Evolutionary conservation across 2,113 vertebrate species (phyloP).

Genomic region (Poeciliopsis occidentalis): DNA sequence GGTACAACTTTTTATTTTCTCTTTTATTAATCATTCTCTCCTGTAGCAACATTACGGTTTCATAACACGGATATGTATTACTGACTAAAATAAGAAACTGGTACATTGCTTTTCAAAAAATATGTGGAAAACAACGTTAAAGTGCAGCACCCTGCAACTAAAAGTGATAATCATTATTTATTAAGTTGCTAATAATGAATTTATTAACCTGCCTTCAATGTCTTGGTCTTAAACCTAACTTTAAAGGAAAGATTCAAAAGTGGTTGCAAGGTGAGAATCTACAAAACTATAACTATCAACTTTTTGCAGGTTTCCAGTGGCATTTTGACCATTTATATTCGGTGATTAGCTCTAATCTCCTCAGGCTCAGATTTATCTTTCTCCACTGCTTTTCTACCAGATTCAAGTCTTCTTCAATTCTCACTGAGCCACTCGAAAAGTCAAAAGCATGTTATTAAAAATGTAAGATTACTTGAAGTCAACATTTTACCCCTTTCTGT

Average conservation of each 20-base stretch:
- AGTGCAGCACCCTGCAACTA: neutral
- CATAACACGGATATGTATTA: constrained; percentile 3
- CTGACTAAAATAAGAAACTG: neutral
- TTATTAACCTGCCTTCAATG: neutral
- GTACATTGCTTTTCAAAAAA: neutral
- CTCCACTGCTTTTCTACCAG: neutral
- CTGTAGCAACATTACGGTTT: neutral
- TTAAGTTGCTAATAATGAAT: neutral
- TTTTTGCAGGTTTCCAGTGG: neutral
- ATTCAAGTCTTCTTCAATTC: neutral
- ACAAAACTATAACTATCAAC: neutral
- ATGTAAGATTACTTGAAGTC: neutral
- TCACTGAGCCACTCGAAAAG: neutral
- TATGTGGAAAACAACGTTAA: neutral
- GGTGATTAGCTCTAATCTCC: neutral
- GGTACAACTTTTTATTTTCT: constrained; percentile 15
- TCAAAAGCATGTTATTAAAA: neutral
- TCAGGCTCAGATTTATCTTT: neutral
- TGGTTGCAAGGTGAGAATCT: neutral
- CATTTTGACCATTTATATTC: neutral
- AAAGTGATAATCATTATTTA: neutral
- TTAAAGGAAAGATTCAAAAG: neutral
- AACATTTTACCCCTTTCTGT: neutral
- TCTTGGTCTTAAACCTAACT: neutral
- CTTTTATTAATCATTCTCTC: constrained; percentile 15